These are phyloP conservation scores for Clytia hemisphaerica DNA, from an alignment of 30 jellyfish, hydroid and myxozoan genomes.

Conservation along the genomic window DNA sequence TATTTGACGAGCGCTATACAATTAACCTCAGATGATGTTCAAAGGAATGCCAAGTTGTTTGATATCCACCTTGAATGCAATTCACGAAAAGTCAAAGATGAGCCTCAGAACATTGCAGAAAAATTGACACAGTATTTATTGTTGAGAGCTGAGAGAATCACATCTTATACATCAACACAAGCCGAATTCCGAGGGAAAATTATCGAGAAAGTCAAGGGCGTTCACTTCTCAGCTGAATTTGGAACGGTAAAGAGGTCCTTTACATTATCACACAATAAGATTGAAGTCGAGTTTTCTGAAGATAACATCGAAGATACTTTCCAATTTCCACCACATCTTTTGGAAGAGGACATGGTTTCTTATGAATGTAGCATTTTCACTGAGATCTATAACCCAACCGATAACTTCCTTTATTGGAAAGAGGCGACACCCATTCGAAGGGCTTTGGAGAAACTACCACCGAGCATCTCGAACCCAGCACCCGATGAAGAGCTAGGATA, in stretches of 20 bases:
- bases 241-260: background rate
- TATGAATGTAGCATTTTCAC: background rate
- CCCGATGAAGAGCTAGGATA: background rate
- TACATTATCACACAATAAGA: background rate
- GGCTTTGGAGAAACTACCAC: background rate
- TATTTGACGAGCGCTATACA: too few relatives aligned
- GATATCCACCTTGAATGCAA: too few relatives aligned
- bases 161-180: background rate
- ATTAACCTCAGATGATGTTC: too few relatives aligned
- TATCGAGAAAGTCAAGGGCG: background rate
- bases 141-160: background rate
- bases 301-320: background rate
- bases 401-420: background rate
- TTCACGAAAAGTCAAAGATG: too few relatives aligned
- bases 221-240: slow-evolving; percentile 4
- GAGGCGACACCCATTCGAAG: background rate
- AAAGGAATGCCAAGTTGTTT: too few relatives aligned
- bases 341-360: background rate
- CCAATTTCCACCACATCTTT: slow-evolving; percentile 13
- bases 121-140: background rate
- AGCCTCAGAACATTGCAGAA: slow-evolving; percentile 15
- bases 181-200: background rate
- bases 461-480: background rate
- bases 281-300: background rate
- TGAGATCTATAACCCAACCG: background rate